These are phyloP conservation scores for Amiota mariae DNA, from an alignment of 2,888 invertebrate species.

Conservation along the genomic window DNA sequence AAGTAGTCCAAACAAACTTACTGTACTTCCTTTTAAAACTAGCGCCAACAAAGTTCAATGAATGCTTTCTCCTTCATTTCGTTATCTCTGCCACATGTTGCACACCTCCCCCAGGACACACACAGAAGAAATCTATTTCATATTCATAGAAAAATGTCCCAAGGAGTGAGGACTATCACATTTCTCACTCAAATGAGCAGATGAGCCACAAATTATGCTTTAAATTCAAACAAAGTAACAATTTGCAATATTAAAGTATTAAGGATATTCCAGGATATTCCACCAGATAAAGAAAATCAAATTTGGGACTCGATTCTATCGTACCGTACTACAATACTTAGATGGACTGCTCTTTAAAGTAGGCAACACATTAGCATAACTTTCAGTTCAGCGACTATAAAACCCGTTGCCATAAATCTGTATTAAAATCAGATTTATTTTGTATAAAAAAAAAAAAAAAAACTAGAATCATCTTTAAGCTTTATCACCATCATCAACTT, in stretches of 20 bases:
- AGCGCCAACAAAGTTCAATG: too few species aligned
- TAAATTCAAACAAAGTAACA: background rate
- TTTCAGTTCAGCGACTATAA: slow-evolving; percentile 47
- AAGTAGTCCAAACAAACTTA: too few species aligned
- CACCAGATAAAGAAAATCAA: too few species aligned
- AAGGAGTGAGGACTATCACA: background rate
- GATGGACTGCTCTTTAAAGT: background rate
- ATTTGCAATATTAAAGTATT: too few species aligned
- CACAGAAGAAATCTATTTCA: slow-evolving; percentile 60
- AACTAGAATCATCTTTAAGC: slow-evolving; percentile 51
- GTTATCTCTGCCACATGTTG: too few species aligned
- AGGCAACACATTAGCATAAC: slow-evolving; percentile 2
- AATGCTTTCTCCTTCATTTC: too few species aligned
- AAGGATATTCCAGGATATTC: too few species aligned
- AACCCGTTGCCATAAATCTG: slow-evolving; percentile 57
- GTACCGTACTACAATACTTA: too few species aligned
- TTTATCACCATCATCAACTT: slow-evolving; percentile 25
- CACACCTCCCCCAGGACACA: slow-evolving; percentile 45
- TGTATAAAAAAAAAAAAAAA: slow-evolving; percentile 50
- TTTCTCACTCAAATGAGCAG: background rate
- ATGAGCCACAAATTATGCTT: background rate
- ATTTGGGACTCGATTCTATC: too few species aligned
- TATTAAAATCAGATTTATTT: slow-evolving; percentile 50
- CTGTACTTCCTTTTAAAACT: too few species aligned
- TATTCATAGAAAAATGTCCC: slow-evolving; percentile 62